A percentile compares a stretch with the other conserved stretches of the same genome.
Conservation (phyloP, 2,113 vertebrate species). For the Corvus hawaiiensis region DNA sequence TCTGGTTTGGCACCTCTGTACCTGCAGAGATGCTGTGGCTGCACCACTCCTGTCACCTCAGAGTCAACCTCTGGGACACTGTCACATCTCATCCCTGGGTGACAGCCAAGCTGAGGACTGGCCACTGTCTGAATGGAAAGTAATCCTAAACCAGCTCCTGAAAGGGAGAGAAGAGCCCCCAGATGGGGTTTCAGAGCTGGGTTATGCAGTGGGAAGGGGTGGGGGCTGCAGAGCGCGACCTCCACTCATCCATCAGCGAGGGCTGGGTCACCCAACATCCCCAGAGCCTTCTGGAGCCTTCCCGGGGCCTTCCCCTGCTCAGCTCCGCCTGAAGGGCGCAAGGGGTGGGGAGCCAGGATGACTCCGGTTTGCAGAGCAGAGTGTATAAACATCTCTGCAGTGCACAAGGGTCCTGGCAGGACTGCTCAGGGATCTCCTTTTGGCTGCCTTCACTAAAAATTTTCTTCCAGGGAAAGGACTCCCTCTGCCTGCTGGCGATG, state of each 20-base stretch:
- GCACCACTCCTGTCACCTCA: neutral
- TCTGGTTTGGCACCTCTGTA: rapidly evolving
- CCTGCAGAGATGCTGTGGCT: neutral
- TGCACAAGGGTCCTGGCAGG: neutral
- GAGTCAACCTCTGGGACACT: neutral
- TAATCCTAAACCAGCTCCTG: constrained; percentile 2
- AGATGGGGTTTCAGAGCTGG: neutral
- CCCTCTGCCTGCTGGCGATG: constrained; percentile 54
- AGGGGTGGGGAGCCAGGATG: neutral
- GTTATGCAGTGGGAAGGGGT: neutral
- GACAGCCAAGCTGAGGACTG: neutral
- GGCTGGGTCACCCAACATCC: neutral
- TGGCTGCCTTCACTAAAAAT: neutral
- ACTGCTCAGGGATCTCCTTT: constrained; percentile 7
- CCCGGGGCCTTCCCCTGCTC: neutral
- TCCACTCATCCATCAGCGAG: neutral
- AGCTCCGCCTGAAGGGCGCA: neutral
- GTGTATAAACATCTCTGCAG: neutral
- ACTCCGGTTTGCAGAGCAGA: neutral
- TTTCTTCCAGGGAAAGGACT: constrained; percentile 56
- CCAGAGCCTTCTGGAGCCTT: neutral
- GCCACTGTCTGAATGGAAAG: neutral
- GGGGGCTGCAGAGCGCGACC: neutral
- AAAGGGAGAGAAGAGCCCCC: neutral
- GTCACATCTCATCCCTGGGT: neutral